These are phyloP conservation scores for Hippopotamyrus pictus DNA, from an alignment of 2,797 vertebrate species.

Conservation along the genomic window DNA sequence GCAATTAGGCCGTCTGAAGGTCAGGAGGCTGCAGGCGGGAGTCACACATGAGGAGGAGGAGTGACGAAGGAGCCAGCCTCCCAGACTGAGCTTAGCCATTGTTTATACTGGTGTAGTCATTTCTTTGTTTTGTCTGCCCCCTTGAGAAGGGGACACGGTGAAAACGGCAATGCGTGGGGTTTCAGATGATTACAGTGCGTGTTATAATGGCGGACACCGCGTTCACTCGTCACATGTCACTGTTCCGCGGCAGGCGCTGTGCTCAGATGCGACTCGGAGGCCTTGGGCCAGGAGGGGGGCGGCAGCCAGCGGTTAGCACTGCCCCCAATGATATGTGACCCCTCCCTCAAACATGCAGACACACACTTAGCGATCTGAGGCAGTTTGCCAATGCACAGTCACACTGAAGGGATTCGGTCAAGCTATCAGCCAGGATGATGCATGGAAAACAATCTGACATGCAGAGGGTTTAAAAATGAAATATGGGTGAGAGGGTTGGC, in stretches of 20 bases:
- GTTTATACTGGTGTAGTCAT: not conserved
- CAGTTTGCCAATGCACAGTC: not conserved
- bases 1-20: conserved; percentile 1
- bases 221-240: not conserved
- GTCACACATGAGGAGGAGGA: not conserved
- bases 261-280: not conserved
- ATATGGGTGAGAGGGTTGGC: not conserved
- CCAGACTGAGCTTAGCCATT: not conserved
- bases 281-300: not conserved
- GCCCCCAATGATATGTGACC: not conserved
- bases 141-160: not conserved
- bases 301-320: not conserved
- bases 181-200: not conserved
- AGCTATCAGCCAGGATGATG: not conserved
- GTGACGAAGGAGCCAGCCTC: not conserved
- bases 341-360: not conserved
- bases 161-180: not conserved
- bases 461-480: not conserved
- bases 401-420: not conserved
- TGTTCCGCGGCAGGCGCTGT: not conserved
- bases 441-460: not conserved
- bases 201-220: not conserved
- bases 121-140: not conserved
- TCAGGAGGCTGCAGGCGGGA: not conserved
- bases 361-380: not conserved